phyloP scores from a whole-genome alignment of 2,888 invertebrate genomes.

The Eugnorisma glareosa region DNA sequence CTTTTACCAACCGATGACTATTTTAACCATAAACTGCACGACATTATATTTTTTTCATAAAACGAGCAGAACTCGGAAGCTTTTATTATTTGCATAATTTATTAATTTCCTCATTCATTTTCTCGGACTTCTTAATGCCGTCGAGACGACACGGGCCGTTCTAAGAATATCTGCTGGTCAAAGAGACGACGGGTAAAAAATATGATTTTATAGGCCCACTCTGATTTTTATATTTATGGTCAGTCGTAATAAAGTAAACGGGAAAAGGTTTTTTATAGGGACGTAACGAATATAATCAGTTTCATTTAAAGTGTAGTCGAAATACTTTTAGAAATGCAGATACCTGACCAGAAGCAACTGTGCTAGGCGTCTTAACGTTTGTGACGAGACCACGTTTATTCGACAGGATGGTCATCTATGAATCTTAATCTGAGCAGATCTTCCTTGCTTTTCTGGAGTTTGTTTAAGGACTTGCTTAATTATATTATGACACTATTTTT shows the following conservation, averaged over 20 bases:
- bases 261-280: neutral
- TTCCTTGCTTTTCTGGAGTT: too few species aligned
- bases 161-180: conserved; percentile 2
- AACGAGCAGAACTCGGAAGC: neutral
- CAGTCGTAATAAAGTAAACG: neutral
- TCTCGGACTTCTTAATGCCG: neutral
- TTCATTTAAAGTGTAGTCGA: neutral
- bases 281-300: neutral
- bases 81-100: conserved; percentile 32
- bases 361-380: neutral
- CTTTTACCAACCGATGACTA: too few species aligned
- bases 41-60: neutral
- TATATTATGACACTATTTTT: too few species aligned
- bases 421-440: neutral
- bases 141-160: neutral
- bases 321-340: neutral
- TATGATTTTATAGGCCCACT: neutral
- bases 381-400: neutral
- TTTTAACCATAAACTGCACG: neutral
- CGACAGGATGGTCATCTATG: neutral
- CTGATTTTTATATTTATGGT: neutral
- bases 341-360: neutral
- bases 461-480: neutral
- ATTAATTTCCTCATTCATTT: conserved; percentile 9
- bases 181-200: neutral